Percentiles rank a stretch among this genome's conserved stretches.
Evolutionary conservation across 2,888 invertebrate species (phyloP).

Genomic region (Metallyticus violacea): DNA sequence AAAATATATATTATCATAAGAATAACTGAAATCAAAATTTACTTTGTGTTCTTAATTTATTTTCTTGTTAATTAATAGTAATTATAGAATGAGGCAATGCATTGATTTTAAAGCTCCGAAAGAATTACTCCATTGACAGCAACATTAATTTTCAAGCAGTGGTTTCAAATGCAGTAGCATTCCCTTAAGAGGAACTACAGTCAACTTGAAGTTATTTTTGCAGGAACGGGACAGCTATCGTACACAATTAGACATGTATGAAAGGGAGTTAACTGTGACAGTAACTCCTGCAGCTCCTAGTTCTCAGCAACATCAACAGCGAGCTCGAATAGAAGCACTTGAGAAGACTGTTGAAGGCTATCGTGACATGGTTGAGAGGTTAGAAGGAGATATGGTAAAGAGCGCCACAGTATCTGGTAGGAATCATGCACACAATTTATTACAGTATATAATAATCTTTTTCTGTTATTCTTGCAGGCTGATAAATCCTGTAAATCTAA

Average conservation of each 20-base stretch:
- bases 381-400: conserved; percentile 38
- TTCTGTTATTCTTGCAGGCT: no score
- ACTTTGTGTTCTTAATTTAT: no score
- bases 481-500: no score
- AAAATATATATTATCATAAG: no score
- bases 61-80: no score
- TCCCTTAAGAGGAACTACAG: not conserved
- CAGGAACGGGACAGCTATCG: conserved; percentile 78
- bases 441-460: no score
- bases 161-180: not conserved
- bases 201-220: not conserved
- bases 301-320: conserved; percentile 28
- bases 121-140: no score
- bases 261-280: conserved; percentile 69
- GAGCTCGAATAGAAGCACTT: conserved; percentile 48
- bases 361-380: conserved; percentile 47
- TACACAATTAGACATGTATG: conserved; percentile 75
- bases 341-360: conserved; percentile 73
- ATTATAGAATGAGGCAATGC: no score
- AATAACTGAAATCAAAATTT: no score
- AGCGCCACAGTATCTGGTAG: not conserved
- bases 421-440: no score
- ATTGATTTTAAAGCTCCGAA: no score
- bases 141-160: not conserved
- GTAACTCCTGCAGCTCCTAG: conserved; percentile 33